Percentiles rank a stretch among this genome's conserved stretches.
phyloP scores from a whole-genome alignment of 2,888 invertebrate species.

The Lucinisca nassula region DNA sequence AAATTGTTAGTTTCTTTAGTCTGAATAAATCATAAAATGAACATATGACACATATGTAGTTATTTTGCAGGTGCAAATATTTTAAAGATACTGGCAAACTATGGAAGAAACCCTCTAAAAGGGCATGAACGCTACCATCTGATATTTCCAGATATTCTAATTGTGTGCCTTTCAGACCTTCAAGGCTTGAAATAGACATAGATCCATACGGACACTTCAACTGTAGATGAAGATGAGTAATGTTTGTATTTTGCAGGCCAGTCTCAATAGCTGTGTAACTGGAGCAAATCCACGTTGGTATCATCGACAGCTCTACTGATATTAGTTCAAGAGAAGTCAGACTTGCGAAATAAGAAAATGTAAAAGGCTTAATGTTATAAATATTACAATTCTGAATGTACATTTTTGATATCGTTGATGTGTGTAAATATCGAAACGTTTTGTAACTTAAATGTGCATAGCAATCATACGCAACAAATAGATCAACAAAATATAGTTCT shows the following conservation, averaged over 20 bases:
- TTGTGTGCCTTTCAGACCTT: not conserved
- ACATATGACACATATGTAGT: no score
- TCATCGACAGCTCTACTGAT: no score
- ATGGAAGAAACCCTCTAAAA: no score
- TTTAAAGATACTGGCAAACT: no score
- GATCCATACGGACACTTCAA: not conserved
- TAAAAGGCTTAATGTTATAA: not conserved
- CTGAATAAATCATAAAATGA: no score
- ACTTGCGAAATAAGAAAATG: not conserved
- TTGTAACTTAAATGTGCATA: not conserved
- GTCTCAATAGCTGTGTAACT: not conserved
- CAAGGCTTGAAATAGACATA: not conserved
- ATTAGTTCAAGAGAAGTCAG: not conserved
- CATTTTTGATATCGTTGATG: not conserved
- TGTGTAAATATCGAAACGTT: not conserved
- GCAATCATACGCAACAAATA: not conserved
- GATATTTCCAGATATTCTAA: not conserved
- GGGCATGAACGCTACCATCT: not conserved
- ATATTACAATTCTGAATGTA: not conserved
- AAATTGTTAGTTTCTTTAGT: no score
- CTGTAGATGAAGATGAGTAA: not conserved
- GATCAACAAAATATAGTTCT: not conserved
- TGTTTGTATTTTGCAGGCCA: not conserved
- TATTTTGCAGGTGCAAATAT: no score
- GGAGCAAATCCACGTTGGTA: not conserved